phyloP scores from a whole-genome alignment of 2,797 vertebrate genomes.

The Paratrypauchen microcephalus region DNA sequence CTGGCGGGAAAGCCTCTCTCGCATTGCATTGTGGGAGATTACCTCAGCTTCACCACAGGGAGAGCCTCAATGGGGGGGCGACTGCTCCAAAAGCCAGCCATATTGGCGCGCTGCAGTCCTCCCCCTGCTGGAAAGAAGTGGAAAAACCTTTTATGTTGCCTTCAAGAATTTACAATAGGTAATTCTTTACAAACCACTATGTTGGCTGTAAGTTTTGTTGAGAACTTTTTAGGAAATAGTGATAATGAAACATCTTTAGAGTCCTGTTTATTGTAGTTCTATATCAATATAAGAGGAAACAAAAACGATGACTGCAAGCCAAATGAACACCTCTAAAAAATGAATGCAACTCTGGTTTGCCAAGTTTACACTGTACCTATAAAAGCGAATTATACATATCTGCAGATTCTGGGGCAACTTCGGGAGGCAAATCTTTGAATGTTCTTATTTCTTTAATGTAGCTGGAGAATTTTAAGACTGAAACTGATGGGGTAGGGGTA shows the following conservation, averaged over 20 bases:
- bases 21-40: conserved; percentile 67
- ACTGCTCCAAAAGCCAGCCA: conserved; percentile 70
- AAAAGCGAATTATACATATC: conserved; percentile 72
- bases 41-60: conserved; percentile 62
- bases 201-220: conserved; percentile 75
- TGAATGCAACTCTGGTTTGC: conserved; percentile 70
- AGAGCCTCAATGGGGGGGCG: conserved; percentile 58
- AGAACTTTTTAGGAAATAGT: conserved; percentile 75
- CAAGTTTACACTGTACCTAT: conserved; percentile 75
- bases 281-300: conserved; percentile 69
- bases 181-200: conserved; percentile 75
- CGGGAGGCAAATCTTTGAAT: conserved; percentile 69
- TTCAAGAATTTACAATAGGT: conserved; percentile 78
- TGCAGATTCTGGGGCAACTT: conserved; percentile 60
- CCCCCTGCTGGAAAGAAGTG: conserved; percentile 52
- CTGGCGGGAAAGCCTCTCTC: conserved; percentile 62
- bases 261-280: conserved; percentile 77
- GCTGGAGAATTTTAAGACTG: conserved; percentile 70
- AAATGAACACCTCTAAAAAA: conserved; percentile 71
- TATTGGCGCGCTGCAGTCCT: conserved; percentile 67
- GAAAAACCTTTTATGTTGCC: conserved; percentile 78
- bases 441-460: conserved; percentile 68
- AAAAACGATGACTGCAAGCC: conserved; percentile 70
- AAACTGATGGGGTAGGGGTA: conserved; percentile 50
- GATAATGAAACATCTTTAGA: conserved; percentile 67